Evolutionary conservation across 2,888 invertebrate genomes (phyloP).

Genomic region (Lucinisca nassula): DNA sequence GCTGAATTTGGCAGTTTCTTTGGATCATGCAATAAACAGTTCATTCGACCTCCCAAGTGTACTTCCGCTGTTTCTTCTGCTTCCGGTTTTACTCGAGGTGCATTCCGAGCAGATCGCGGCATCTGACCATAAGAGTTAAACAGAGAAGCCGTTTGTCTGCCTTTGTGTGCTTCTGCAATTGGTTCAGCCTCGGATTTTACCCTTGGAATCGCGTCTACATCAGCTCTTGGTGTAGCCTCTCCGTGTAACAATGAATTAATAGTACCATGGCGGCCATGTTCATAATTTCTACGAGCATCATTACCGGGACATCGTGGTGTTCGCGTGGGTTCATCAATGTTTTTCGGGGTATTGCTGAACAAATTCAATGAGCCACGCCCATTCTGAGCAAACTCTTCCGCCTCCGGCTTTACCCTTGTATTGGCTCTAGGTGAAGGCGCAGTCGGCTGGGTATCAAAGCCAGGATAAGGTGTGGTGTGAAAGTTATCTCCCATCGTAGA

Average conservation of each 20-base stretch:
- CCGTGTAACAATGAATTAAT: slow-evolving; percentile 77
- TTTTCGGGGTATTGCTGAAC: slow-evolving; percentile 72
- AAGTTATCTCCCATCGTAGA: no score
- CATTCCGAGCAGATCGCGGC: slow-evolving; percentile 69
- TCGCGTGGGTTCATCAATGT: slow-evolving; percentile 67
- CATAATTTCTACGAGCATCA: slow-evolving; percentile 76
- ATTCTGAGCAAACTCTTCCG: slow-evolving; percentile 80
- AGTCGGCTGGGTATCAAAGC: slow-evolving; percentile 72
- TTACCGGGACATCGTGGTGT: slow-evolving; percentile 76
- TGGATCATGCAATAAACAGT: slow-evolving; percentile 78
- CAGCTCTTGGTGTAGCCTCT: slow-evolving; percentile 75
- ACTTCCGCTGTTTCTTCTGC: slow-evolving; percentile 70
- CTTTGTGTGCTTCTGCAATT: slow-evolving; percentile 77
- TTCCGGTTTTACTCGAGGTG: slow-evolving; percentile 76
- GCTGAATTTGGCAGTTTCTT: slow-evolving; percentile 76
- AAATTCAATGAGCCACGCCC: slow-evolving; percentile 79
- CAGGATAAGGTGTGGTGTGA: slow-evolving; percentile 80
- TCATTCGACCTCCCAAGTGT: slow-evolving; percentile 79
- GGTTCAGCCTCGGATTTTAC: slow-evolving; percentile 79
- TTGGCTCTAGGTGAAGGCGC: slow-evolving; percentile 73
- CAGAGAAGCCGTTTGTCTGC: slow-evolving; percentile 72
- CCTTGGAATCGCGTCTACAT: slow-evolving; percentile 71
- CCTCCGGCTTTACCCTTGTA: slow-evolving; percentile 82
- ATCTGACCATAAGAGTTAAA: slow-evolving; percentile 75
- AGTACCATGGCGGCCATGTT: slow-evolving; percentile 78